A percentile compares a stretch with the other conserved stretches of the same genome.
Evolutionary conservation across 2,113 vertebrate species (phyloP).

Genomic region (Meleagris gallopavo): DNA sequence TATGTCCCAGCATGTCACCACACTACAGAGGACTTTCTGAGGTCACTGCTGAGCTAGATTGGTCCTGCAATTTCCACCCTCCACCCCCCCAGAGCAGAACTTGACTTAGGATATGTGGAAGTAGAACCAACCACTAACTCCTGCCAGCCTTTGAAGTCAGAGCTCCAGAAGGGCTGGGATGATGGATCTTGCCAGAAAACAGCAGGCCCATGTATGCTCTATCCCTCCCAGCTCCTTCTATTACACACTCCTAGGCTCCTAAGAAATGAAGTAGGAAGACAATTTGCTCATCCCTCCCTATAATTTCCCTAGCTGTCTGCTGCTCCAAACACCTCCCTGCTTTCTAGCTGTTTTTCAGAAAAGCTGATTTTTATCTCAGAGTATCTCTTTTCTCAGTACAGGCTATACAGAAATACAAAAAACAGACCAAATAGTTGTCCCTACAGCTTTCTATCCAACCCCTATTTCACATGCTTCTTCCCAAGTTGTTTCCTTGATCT

Average conservation of each 20-base stretch:
- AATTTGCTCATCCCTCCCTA: background rate
- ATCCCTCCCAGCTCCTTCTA: background rate
- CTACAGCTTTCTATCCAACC: background rate
- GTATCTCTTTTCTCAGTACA: background rate
- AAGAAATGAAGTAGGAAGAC: background rate
- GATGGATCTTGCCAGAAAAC: background rate
- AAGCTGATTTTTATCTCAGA: background rate
- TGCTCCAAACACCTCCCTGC: background rate
- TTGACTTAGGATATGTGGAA: background rate
- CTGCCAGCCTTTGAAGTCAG: background rate
- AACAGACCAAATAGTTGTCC: background rate
- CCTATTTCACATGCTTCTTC: background rate
- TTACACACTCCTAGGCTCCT: background rate
- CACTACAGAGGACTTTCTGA: background rate
- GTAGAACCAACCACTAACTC: background rate
- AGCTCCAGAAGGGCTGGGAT: background rate
- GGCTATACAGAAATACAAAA: background rate
- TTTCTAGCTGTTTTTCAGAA: background rate
- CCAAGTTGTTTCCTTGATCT: background rate
- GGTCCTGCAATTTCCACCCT: background rate
- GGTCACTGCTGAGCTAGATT: background rate
- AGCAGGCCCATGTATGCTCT: background rate
- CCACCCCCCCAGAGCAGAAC: fast-evolving
- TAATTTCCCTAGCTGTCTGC: background rate
- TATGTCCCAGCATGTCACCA: background rate